Evolutionary conservation across 2,888 invertebrate species (phyloP), one percentile per base, ranked within the genome.

Genomic region (Macroteleia sp.): DNA sequence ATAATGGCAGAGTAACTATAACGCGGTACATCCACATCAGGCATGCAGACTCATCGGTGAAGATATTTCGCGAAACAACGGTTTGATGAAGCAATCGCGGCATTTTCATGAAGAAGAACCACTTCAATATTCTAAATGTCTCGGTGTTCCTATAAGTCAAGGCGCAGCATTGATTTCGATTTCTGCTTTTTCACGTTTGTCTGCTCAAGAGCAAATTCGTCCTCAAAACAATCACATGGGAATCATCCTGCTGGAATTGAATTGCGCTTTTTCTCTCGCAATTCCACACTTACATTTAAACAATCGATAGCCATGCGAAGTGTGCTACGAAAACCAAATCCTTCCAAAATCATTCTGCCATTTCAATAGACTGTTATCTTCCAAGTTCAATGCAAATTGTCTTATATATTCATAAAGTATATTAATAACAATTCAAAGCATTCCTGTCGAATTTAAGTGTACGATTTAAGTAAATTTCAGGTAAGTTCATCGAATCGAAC

Each of bases 51-150:
- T 89, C 91, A 19, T 87, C 91, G 64, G 90, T 91, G 46, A 91
- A 91, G 82, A 91, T 92, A 61, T 92, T 92, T 73, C 91, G 92
- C 12, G 92, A 92, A 77, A 92, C 92, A 36, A 91, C 92, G 32
- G 92, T 92, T 74, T 92, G 87, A 90, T 85, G 71, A 73, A 62
- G 59, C 79, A 71, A 64, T 70, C 70, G 75, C 66, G 56, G 66
- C 3, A 9, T 41, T 34, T 10, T 25, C 14, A 48, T n/a, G 12
- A 50, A 16, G 25, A 25, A 25, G 25, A 34, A 10, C 16, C 30
- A 34, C 44, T 75, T 67, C 56, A 14, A 80, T 81, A 81, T 82
- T 81, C 79, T 83, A 81, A 84, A 81, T 81, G 82, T 85, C 70
- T 84, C 56, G 77, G 73, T 83, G 83, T 85, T 84, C 79, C 81